Conservation (phyloP, 1,140 invertebrate genomes). For the Bombus affinis region DNA sequence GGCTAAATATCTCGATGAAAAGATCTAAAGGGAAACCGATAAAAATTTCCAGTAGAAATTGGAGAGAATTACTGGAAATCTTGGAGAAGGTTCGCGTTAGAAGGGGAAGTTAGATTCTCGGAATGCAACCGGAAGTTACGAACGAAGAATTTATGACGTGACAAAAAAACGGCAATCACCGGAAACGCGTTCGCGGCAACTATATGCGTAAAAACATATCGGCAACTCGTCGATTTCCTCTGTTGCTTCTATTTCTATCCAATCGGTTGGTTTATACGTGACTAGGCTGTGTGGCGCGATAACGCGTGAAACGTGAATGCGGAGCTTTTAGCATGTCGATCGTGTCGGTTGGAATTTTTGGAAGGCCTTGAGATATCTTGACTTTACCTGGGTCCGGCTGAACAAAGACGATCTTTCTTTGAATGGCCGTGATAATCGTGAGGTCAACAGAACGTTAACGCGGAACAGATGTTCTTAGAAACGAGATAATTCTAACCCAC, state of each 20-base stretch:
- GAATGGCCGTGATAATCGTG: background rate
- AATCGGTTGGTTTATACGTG: background rate
- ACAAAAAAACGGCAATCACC: background rate
- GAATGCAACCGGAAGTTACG: conserved; percentile 60
- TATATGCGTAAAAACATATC: conserved; percentile 7
- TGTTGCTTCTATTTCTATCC: background rate
- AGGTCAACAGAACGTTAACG: background rate
- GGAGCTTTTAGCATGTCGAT: background rate
- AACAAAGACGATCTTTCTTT: conserved; percentile 37
- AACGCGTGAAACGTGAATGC: conserved; percentile 7
- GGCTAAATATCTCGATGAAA: background rate
- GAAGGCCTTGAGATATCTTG: background rate
- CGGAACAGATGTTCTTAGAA: conserved; percentile 16
- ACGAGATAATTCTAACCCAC: background rate
- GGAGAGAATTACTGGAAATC: background rate
- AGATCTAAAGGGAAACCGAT: background rate
- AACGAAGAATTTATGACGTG: conserved; percentile 3
- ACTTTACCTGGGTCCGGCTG: background rate
- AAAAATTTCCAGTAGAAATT: background rate
- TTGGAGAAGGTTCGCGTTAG: background rate
- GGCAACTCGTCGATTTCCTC: background rate
- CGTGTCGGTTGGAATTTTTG: background rate
- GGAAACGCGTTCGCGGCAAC: conserved; percentile 9
- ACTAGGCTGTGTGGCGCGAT: background rate
- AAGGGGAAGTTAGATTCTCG: background rate